Base-by-base conservation (phyloP, 2,113 vertebrate species). In the Typhlomys cinereus region DNA sequence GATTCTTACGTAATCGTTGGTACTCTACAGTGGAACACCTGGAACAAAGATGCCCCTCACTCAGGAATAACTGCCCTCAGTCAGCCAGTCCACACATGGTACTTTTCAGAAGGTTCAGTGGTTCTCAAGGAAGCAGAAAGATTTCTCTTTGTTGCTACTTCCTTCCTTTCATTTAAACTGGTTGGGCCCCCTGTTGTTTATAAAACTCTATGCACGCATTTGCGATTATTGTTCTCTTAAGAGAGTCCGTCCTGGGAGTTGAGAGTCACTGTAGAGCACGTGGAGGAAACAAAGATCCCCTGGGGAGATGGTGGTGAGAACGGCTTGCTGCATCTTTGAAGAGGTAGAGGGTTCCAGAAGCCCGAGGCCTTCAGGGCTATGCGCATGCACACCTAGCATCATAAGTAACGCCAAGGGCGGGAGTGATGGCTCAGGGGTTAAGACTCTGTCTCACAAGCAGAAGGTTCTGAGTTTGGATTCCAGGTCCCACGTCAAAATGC, bases 221-320 rank as follows among this genome's bases (percentile, higher is more conserved):
- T 64, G 5, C 31, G 29, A 75, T 39, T 81, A 52, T 61, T 90
- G 31, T 91, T 85, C 41, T 27, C 41, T 73, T 48, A 70, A 64
- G 36, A 83, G 86, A 86, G 74, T 79, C 54, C 75, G 36, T 91
- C 59, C 66, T 86, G 46, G n/a, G 69, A 86, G 78, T 64, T 64
- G 18, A 46, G 54, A 81, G 46, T 69, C 3, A 18, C 34, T 64
- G 7, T 34, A n/a, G 44, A 89, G 71, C 13, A 70, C 59, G 1
- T 15, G 27, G 54, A 71, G 36, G 34, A 71, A 89, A 69, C 11
- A 54, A 66, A 82, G 46, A 61, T 15, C 59, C 8, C 12, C 1
- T 27, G 59, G 46, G 66, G 54, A n/a, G n/a, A 34, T n/a, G 7
- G 36, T 17, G 31, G 25, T 61, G 46, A 80, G 48, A 44, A 81